Evolutionary conservation across 2,888 invertebrate species (phyloP), one percentile per base, ranked within the genome.

Genomic region (Hedya salicella): DNA sequence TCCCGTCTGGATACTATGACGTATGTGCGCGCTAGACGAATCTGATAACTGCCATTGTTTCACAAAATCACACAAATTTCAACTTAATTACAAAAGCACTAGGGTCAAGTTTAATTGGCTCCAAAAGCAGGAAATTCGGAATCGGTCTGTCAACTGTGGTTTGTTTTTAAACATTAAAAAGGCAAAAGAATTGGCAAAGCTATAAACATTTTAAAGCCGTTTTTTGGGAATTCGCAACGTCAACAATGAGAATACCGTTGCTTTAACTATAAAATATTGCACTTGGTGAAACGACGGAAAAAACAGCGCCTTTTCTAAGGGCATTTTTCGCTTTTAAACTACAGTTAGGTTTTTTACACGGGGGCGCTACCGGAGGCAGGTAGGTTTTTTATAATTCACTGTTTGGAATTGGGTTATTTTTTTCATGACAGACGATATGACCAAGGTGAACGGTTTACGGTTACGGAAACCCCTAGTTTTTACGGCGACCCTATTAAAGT

Each of bases 401-500:
- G 82, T 77, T 82, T 83, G 81, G 85, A 89, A 88, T 87, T 90
- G 88, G 91, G 91, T 91, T 90, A 90, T 86, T 78, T 73, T 71
- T 86, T 88, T 49, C 71, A 70, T 75, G 85, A 83, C 87, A 89
- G 84, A 83, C 85, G 89, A 88, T 78, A 73, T 79, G 77, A 79
- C 83, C 87, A 88, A 91, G 90, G 91, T 89, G 88, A 88, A 81
- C 81, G 84, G 90, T 87, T 81, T 91, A 83, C 78, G 78, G 89
- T 91, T 92, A 91, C 91, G 92, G 92, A 89, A 91, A 89, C 89
- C 82, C 74, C 80, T 77, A 77, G 77, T 83, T 88, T 87, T 87
- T 88, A 76, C 81, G 80, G 79, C 83, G 87, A 87, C 87, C 90
- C 87, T 87, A 89, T 89, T 91, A 88, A 87, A 81, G 78, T 72